Conservation (phyloP, 2,113 vertebrate genomes). For the Fulica atra region DNA sequence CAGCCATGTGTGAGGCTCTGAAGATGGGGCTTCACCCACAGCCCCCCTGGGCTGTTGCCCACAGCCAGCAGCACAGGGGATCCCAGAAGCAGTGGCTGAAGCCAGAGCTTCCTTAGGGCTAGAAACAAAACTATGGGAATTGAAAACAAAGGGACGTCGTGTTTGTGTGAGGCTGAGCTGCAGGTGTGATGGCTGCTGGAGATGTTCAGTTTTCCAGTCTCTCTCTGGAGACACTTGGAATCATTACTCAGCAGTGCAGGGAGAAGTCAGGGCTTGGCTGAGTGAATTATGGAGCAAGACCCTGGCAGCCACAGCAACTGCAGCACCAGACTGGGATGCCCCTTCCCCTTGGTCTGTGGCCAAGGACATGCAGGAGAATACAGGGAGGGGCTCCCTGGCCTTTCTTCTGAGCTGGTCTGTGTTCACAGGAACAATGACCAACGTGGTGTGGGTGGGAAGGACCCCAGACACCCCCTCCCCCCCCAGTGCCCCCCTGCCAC, state of each 20-base stretch:
- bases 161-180: not conserved
- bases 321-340: accelerated
- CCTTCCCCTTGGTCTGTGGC: accelerated
- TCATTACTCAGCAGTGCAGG: not conserved
- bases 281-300: not conserved
- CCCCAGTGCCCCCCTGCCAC: too few species aligned
- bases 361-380: accelerated
- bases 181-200: not conserved
- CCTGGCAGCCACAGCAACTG: accelerated
- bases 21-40: not conserved
- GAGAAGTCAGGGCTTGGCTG: not conserved
- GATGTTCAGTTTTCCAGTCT: conserved; percentile 1
- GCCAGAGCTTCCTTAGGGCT: not conserved
- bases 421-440: not conserved
- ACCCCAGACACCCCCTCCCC: too few species aligned
- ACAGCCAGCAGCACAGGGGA: accelerated
- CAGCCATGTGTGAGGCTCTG: not conserved
- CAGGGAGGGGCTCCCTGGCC: not conserved
- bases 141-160: not conserved
- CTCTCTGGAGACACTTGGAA: not conserved
- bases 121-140: not conserved
- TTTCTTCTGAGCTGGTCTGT: not conserved
- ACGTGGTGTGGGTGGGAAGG: too few species aligned
- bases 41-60: not conserved
- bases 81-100: not conserved